Percentiles rank a stretch among this genome's conserved stretches.
phyloP scores from a whole-genome alignment of 2,888 invertebrate species.

The Alloplasta piceator region DNA sequence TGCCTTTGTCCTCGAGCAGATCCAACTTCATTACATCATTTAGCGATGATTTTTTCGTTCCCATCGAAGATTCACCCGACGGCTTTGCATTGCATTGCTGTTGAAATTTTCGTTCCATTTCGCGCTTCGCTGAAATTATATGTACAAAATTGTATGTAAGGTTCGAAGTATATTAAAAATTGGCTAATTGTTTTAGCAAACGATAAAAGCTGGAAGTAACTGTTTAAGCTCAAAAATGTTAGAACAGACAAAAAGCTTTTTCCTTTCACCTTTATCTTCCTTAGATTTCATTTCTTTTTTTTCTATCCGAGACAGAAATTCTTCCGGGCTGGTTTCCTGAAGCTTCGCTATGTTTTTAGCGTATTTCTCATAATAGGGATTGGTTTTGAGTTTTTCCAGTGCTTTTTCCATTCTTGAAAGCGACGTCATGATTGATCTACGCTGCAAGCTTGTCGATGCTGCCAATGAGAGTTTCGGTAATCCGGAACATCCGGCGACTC shows the following conservation, averaged over 20 bases:
- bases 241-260: too few species aligned
- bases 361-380: conserved; percentile 93
- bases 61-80: background rate
- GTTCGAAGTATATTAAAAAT: too few species aligned
- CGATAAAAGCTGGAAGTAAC: too few species aligned
- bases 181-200: too few species aligned
- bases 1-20: conserved; percentile 88
- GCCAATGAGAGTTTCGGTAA: conserved; percentile 27
- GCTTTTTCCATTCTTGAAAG: conserved; percentile 83
- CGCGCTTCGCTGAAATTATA: conserved; percentile 76
- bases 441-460: background rate
- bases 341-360: conserved; percentile 89
- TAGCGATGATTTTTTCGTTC: conserved; percentile 81
- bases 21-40: conserved; percentile 91
- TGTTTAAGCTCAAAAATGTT: too few species aligned
- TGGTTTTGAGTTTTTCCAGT: conserved; percentile 85
- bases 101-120: conserved; percentile 72
- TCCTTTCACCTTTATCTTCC: conserved; percentile 75
- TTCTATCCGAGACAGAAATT: conserved; percentile 88
- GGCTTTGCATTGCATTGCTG: conserved; percentile 73
- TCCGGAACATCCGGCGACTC: background rate
- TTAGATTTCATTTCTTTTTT: conserved; percentile 81
- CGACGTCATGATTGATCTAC: conserved; percentile 82
- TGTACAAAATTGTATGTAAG: background rate
- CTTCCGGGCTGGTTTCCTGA: conserved; percentile 90